phyloP scores from a whole-genome alignment of 2,888 invertebrate genomes.

The Plagiodera versicolora region DNA sequence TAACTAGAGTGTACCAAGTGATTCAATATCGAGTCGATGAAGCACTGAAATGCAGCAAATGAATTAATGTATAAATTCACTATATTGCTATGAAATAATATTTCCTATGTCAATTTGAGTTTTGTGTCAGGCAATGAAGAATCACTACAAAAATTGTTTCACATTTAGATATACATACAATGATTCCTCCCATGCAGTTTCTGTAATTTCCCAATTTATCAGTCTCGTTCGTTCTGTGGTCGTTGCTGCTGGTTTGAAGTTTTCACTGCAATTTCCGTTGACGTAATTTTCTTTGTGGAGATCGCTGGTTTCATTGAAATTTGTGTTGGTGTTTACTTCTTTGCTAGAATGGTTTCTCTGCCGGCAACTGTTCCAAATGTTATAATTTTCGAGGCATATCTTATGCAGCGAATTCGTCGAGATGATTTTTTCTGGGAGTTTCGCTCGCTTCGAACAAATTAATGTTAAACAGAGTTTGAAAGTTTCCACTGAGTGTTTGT shows the following conservation, averaged over 20 bases:
- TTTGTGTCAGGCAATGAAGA: no score
- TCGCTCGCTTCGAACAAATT: not conserved
- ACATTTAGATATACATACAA: not conserved
- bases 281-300: slow-evolving; percentile 20
- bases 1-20: no score
- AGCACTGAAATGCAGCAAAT: no score
- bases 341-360: slow-evolving; percentile 17
- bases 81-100: no score
- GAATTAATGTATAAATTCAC: no score
- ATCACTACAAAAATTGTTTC: no score
- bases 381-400: slow-evolving; percentile 24
- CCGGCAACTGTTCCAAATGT: slow-evolving; percentile 17
- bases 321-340: slow-evolving; percentile 27
- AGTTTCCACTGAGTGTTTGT: not conserved
- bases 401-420: slow-evolving; percentile 11
- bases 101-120: no score
- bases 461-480: not conserved
- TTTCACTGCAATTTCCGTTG: slow-evolving; percentile 28
- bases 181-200: slow-evolving; percentile 5
- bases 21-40: no score
- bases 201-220: slow-evolving; percentile 26
- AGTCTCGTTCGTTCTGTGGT: slow-evolving; percentile 7
- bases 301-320: slow-evolving; percentile 12
- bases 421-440: not conserved
- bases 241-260: slow-evolving; percentile 16